Evolutionary conservation across 1,140 invertebrate species (phyloP).

Genomic region (Mercenaria mercenaria): DNA sequence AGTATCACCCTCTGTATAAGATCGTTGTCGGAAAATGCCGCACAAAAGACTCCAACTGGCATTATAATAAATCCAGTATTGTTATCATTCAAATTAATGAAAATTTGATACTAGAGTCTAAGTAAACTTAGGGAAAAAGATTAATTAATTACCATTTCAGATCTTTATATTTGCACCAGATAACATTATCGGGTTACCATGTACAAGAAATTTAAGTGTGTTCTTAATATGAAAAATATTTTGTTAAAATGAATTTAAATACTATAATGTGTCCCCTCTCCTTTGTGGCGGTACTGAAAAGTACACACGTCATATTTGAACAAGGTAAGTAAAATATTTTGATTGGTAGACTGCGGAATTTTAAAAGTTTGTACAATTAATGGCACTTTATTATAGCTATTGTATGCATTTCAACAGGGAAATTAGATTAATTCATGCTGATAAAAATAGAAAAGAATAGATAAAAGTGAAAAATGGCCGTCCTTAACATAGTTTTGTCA

Average conservation of each 20-base stretch:
- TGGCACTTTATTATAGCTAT: background rate
- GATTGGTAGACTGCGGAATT: conserved; percentile 1
- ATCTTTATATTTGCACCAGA: conserved; percentile 23
- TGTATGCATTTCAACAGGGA: background rate
- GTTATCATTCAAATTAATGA: conserved; percentile 37
- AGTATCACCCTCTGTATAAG: no score
- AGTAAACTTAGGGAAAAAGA: conserved; percentile 1
- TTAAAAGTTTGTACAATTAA: conserved; percentile 19
- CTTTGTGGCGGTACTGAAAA: background rate
- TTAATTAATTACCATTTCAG: conserved; percentile 59
- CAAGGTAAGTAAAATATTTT: conserved; percentile 29
- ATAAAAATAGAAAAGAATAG: background rate
- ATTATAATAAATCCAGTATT: background rate
- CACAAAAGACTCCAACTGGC: background rate
- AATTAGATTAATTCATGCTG: conserved; percentile 39
- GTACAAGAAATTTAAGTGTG: background rate
- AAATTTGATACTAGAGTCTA: conserved; percentile 21
- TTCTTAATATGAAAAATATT: conserved; percentile 55
- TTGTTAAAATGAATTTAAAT: conserved; percentile 50
- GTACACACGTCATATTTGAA: background rate
- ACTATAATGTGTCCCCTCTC: background rate
- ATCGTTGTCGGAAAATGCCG: background rate
- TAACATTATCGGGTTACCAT: conserved; percentile 35
- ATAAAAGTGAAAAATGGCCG: conserved; percentile 37
- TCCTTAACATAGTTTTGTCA: conserved; percentile 7